These are phyloP conservation scores for Ochropleura plecta DNA, from an alignment of 2,888 invertebrate species.

Conservation along the genomic window DNA sequence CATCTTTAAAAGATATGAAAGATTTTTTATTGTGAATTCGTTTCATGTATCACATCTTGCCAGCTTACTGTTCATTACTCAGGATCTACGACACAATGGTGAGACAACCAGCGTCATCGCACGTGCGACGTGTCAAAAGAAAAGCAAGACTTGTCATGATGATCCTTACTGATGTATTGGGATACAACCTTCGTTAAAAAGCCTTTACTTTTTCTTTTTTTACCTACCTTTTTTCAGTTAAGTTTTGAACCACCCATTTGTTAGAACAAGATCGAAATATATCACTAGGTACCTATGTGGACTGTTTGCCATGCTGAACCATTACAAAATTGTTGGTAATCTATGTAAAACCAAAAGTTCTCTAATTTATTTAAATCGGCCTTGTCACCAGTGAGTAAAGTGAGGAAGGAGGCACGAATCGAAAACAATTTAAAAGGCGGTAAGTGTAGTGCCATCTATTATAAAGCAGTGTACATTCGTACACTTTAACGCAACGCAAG, in stretches of 20 bases:
- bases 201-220: not conserved
- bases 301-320: too few species aligned
- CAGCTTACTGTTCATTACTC: conserved; percentile 41
- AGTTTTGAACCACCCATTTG: not conserved
- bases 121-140: conserved; percentile 32
- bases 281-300: not conserved
- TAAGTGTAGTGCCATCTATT: conserved; percentile 23
- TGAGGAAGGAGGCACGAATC: too few species aligned
- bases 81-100: conserved; percentile 32
- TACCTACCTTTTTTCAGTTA: not conserved
- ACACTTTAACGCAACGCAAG: too few species aligned
- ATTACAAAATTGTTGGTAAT: too few species aligned
- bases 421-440: not conserved
- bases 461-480: not conserved
- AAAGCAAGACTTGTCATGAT: conserved; percentile 29
- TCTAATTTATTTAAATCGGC: too few species aligned
- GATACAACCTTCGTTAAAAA: not conserved
- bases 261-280: not conserved
- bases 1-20: conserved; percentile 12
- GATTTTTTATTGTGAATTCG: conserved; percentile 21
- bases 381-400: too few species aligned
- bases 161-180: conserved; percentile 42
- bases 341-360: too few species aligned
- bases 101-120: conserved; percentile 6
- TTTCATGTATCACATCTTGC: conserved; percentile 4